Conservation (phyloP, 2,113 vertebrate species). For the Lates calcarifer region DNA sequence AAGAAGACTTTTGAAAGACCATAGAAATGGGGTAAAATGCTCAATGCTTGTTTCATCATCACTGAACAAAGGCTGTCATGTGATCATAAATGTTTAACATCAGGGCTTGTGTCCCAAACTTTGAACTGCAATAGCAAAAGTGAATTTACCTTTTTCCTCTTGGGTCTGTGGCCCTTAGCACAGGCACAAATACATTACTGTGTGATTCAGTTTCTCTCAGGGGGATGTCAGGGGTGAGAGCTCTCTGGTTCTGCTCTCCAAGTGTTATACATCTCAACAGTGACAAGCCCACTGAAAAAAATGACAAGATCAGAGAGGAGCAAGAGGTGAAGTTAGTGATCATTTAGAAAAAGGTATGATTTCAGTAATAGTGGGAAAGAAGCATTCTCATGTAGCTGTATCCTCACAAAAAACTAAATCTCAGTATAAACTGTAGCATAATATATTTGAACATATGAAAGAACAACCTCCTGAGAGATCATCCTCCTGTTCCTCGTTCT, state of each 20-base stretch:
- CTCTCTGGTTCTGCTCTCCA: conserved; percentile 35
- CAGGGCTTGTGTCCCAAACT: neutral
- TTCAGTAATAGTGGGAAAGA: no score
- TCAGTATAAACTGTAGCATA: neutral
- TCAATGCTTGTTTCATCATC: neutral
- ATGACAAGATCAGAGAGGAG: neutral
- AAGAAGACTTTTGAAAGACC: neutral
- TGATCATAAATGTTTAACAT: neutral
- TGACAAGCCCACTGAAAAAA: conserved; percentile 43
- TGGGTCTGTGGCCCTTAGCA: conserved; percentile 22
- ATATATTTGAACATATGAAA: neutral
- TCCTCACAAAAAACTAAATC: neutral
- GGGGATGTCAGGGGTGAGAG: neutral
- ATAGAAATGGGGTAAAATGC: neutral
- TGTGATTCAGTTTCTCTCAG: neutral
- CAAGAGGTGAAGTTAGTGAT: neutral
- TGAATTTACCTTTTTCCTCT: conserved; percentile 39
- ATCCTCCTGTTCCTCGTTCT: neutral
- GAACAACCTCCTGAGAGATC: conserved; percentile 40
- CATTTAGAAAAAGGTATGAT: no score
- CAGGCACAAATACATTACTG: conserved; percentile 38
- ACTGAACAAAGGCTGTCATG: neutral
- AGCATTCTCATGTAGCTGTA: neutral
- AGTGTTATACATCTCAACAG: conserved; percentile 11
- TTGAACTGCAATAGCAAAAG: neutral